Base-by-base conservation (phyloP, 37 sponge, comb jelly and placozoan genomes). In the Theonella swinhoei region DNA sequence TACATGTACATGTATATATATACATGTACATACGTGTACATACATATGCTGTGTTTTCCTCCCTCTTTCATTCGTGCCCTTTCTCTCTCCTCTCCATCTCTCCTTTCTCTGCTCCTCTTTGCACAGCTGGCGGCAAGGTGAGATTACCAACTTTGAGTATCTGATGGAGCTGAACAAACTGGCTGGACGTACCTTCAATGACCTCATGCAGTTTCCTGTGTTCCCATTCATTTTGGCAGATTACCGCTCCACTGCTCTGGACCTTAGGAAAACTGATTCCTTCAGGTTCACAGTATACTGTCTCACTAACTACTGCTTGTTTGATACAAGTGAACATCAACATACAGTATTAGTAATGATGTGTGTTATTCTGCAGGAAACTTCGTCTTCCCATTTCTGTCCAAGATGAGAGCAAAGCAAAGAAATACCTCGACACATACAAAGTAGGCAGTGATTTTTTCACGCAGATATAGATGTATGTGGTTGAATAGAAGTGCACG, bases 161-260 rank as follows among this genome's bases (percentile, higher is more conserved):
- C 88, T 99, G 67, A 97, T 93, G 88, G 96, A 97, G 63, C 83
- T 99, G 72, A 99, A 99, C 92, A 97, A 96, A 70, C 89, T 97
- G 66, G 95, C 99, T 42, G 99, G 99, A 1, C 84, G 99, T 30
- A 93, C 97, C 25, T 99, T 97, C 87, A 99, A 96, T 84, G 99
- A 99, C 79, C 96, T 99, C 54, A 99, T 99, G 99, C 99, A 99
- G 78, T 99, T 97, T 59, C 99, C 99, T 9, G 90, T 99, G 24
- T 91, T 99, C 77, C 99, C 99, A 24, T 99, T 93, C 84, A 89
- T 95, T 14, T 80, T 99, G 42, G 87, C 97, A 0, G 91, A 99
- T 85, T 99, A 99, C 91, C 88, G 73, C 33, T 72, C 80, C n/a
- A 17, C 74, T 20, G 81, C 82, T 31, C 89, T 99, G 68, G 90